A percentile compares a stretch with the other conserved stretches of the same genome.
These are phyloP conservation scores for Eubasilissa regina DNA, from an alignment of 1,140 invertebrate species.

Conservation along the genomic window DNA sequence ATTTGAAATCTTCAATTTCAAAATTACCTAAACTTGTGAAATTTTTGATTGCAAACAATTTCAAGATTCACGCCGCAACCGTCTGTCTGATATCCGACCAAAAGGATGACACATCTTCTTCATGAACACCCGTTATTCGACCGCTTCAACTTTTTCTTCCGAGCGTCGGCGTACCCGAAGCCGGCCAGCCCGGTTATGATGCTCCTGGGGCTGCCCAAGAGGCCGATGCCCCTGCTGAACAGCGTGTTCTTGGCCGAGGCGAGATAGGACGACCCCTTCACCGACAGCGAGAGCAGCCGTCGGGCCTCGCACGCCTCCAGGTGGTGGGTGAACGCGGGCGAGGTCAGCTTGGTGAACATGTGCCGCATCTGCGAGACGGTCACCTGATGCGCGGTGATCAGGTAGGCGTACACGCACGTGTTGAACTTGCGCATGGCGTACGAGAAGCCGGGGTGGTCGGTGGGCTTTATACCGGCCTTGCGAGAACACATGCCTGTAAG, in stretches of 20 bases:
- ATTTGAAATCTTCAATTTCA: no score
- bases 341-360: slow-evolving; percentile 34
- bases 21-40: no score
- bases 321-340: not conserved
- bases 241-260: slow-evolving; percentile 25
- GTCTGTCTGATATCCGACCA: no score
- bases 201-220: slow-evolving; percentile 51
- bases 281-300: not conserved
- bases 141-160: slow-evolving; percentile 44
- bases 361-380: slow-evolving; percentile 41
- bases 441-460: slow-evolving; percentile 76
- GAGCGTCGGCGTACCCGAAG: slow-evolving; percentile 42
- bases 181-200: slow-evolving; percentile 49
- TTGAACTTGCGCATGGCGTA: slow-evolving; percentile 72
- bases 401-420: slow-evolving; percentile 62
- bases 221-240: not conserved
- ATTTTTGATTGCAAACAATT: no score
- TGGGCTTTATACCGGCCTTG: slow-evolving; percentile 70
- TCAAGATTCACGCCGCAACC: no score
- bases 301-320: slow-evolving; percentile 26
- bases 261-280: not conserved
- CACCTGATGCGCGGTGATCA: slow-evolving; percentile 55
- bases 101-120: not conserved
- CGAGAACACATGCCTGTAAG: slow-evolving; percentile 71
- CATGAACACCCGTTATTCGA: slow-evolving; percentile 50